Evolutionary conservation across 1,140 invertebrate species (phyloP).

Genomic region (Dinoponera quadriceps): DNA sequence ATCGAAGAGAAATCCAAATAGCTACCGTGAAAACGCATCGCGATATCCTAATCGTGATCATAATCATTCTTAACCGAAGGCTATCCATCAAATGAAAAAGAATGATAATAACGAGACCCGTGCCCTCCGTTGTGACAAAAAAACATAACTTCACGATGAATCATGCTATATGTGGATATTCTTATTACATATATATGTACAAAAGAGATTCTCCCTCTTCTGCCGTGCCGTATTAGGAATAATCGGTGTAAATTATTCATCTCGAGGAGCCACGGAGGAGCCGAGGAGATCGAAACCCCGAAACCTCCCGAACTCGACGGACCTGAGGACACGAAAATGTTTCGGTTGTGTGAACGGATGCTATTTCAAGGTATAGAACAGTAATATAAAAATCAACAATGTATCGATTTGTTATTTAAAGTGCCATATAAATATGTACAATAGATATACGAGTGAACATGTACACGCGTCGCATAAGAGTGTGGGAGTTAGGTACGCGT

Average conservation of each 20-base stretch:
- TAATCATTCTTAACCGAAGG: too few species aligned
- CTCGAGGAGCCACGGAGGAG: not conserved
- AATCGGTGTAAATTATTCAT: not conserved
- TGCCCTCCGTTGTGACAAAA: not conserved
- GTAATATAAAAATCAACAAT: conserved; percentile 71
- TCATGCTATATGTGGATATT: conserved; percentile 5
- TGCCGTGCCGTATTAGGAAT: not conserved
- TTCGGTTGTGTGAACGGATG: conserved; percentile 16
- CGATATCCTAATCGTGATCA: not conserved
- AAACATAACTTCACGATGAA: conserved; percentile 34
- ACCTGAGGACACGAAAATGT: not conserved
- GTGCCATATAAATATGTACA: conserved; percentile 76
- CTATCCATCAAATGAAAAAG: conserved; percentile 17
- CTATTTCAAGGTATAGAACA: conserved; percentile 58
- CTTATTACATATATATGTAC: not conserved
- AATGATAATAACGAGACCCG: conserved; percentile 21
- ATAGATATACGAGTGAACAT: conserved; percentile 66
- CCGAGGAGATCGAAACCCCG: too few species aligned
- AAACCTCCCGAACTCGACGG: not conserved
- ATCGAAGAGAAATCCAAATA: not conserved
- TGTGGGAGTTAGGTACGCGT: conserved; percentile 60
- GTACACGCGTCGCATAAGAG: conserved; percentile 62
- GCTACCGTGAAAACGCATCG: not conserved
- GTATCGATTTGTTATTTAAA: conserved; percentile 73
- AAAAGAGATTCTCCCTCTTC: not conserved